Evolutionary conservation across 2,797 vertebrate genomes (phyloP).

Genomic region (Liasis olivaceus): DNA sequence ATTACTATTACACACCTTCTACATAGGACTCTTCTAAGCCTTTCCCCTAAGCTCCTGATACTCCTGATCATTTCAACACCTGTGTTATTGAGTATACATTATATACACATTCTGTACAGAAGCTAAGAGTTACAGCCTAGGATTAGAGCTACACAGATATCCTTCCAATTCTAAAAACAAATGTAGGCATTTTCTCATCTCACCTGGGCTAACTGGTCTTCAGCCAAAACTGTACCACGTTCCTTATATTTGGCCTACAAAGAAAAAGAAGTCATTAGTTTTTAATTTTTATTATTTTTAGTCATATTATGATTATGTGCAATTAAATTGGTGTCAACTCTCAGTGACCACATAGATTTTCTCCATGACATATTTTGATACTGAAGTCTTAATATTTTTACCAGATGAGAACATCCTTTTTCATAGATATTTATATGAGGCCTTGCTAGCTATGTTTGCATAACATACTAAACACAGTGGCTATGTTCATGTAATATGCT

Average conservation of each 20-base stretch:
- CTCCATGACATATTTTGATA: neutral
- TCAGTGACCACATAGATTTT: neutral
- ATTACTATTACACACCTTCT: neutral
- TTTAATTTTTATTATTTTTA: neutral
- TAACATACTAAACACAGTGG: neutral
- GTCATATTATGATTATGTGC: neutral
- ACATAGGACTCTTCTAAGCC: neutral
- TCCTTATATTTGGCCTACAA: slow-evolving; percentile 95
- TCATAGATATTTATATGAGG: neutral
- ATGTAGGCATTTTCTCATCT: slow-evolving; percentile 29
- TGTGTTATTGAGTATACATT: neutral
- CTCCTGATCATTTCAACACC: neutral
- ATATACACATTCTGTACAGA: neutral
- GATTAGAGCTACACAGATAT: neutral
- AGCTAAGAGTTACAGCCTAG: neutral
- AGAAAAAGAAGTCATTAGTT: slow-evolving; percentile 13
- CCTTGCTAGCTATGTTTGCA: neutral
- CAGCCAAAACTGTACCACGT: slow-evolving; percentile 90
- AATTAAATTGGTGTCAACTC: neutral
- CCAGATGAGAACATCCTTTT: neutral
- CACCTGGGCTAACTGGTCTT: slow-evolving; percentile 93
- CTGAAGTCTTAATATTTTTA: neutral
- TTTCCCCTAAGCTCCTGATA: neutral
- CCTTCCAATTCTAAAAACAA: neutral
- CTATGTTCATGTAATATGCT: neutral